These are phyloP conservation scores for Sebastolobus alascanus DNA, from an alignment of 2,797 vertebrate species.

Conservation along the genomic window DNA sequence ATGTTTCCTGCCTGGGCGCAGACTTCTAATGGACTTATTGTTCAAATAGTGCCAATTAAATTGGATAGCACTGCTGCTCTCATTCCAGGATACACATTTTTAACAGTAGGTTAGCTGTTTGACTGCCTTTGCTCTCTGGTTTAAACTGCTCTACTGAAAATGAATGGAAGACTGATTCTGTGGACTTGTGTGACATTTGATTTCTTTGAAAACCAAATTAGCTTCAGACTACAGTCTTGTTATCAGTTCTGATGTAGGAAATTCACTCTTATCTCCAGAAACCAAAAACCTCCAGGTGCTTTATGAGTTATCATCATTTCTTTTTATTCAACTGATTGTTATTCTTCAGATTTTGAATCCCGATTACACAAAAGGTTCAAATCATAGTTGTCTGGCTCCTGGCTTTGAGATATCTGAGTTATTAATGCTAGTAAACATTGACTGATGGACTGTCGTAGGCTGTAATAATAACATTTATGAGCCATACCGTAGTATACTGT, in stretches of 20 bases:
- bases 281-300: too few relatives aligned
- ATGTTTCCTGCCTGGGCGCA: constrained; percentile 28
- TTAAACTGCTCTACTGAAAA: constrained; percentile 7
- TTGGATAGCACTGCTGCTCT: neutral
- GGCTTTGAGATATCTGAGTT: neutral
- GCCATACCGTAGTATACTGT: constrained; percentile 9
- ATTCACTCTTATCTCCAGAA: neutral
- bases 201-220: constrained; percentile 10
- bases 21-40: constrained; percentile 38
- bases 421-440: constrained; percentile 8
- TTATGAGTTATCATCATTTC: neutral
- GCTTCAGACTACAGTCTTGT: neutral
- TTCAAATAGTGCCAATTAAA: constrained; percentile 16
- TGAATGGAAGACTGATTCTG: neutral
- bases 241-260: constrained; percentile 5
- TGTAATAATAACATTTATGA: constrained; percentile 48
- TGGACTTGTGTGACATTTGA: neutral
- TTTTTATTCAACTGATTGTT: neutral
- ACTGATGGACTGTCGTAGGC: constrained; percentile 4
- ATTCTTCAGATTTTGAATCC: constrained; percentile 1
- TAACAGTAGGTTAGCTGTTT: constrained; percentile 2
- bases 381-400: neutral
- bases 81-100: constrained; percentile 7
- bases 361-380: constrained; percentile 1
- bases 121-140: neutral